phyloP scores from a whole-genome alignment of 2,888 invertebrate species.

The Drosophila parthenogenetica region DNA sequence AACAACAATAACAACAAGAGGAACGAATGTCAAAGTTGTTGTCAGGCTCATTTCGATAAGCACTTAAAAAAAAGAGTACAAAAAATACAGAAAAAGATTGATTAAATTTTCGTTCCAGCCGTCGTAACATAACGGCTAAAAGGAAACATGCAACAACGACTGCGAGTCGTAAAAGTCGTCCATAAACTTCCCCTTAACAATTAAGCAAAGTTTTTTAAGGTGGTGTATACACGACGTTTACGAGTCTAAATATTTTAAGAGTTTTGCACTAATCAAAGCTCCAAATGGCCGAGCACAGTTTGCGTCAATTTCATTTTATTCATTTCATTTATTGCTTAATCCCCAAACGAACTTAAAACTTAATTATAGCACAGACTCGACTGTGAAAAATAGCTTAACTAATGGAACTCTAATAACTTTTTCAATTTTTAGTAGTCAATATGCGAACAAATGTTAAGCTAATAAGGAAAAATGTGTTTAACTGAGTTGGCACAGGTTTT shows the following conservation, averaged over 20 bases:
- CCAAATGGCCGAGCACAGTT: constrained; percentile 5
- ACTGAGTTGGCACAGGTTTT: neutral
- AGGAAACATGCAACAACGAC: neutral
- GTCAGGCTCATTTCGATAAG: constrained; percentile 41
- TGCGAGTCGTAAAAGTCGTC: constrained; percentile 11
- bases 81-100: constrained; percentile 21
- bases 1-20: constrained; percentile 10
- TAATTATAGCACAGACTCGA: constrained; percentile 7
- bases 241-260: constrained; percentile 12
- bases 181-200: constrained; percentile 24
- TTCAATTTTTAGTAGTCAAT: neutral
- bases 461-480: neutral
- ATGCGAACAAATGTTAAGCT: neutral
- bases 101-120: constrained; percentile 24
- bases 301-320: constrained; percentile 25
- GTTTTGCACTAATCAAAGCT: constrained; percentile 20
- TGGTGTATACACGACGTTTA: neutral
- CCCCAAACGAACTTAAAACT: constrained; percentile 5
- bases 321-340: constrained; percentile 27
- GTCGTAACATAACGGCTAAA: neutral
- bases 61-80: neutral
- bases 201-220: constrained; percentile 10
- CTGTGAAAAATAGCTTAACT: constrained; percentile 11
- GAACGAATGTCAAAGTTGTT: constrained; percentile 20
- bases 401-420: neutral